phyloP scores from a whole-genome alignment of 2,113 vertebrate genomes.

The Xenopus laevis region DNA sequence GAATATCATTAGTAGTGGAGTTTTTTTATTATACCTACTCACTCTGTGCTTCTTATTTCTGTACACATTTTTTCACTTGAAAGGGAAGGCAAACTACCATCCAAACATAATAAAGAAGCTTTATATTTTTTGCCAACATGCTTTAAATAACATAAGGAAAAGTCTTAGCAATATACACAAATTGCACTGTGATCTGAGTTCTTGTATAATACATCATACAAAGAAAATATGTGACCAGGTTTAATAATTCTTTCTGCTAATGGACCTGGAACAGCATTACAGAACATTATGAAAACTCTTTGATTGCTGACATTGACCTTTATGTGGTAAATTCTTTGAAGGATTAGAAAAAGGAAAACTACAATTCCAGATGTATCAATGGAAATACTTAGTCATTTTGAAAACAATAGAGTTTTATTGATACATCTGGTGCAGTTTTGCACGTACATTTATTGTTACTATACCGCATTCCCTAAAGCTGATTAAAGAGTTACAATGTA shows the following conservation, averaged over 20 bases:
- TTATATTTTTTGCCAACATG: too few species aligned
- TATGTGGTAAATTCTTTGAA: slow-evolving; percentile 2
- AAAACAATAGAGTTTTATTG: slow-evolving; percentile 33
- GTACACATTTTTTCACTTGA: too few species aligned
- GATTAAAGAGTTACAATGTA: too few species aligned
- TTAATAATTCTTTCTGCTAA: neutral
- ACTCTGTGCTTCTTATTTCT: too few species aligned
- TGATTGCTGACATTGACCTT: slow-evolving; percentile 13
- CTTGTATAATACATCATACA: neutral
- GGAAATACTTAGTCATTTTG: slow-evolving; percentile 28
- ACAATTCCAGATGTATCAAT: slow-evolving; percentile 37
- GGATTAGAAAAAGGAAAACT: slow-evolving; percentile 3
- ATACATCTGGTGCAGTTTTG: slow-evolving; percentile 41
- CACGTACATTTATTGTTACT: neutral
- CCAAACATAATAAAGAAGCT: slow-evolving; percentile 1
- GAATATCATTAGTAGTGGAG: too few species aligned
- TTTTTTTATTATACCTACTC: too few species aligned
- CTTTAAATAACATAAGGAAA: too few species aligned
- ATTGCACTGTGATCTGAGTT: too few species aligned
- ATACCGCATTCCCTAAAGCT: neutral
- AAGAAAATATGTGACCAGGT: neutral
- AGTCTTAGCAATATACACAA: too few species aligned
- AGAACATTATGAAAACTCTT: neutral
- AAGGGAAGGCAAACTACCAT: slow-evolving; percentile 18
- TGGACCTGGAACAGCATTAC: neutral